Base-by-base conservation (phyloP, 2,888 invertebrate genomes). In the Dryomyza anilis region DNA sequence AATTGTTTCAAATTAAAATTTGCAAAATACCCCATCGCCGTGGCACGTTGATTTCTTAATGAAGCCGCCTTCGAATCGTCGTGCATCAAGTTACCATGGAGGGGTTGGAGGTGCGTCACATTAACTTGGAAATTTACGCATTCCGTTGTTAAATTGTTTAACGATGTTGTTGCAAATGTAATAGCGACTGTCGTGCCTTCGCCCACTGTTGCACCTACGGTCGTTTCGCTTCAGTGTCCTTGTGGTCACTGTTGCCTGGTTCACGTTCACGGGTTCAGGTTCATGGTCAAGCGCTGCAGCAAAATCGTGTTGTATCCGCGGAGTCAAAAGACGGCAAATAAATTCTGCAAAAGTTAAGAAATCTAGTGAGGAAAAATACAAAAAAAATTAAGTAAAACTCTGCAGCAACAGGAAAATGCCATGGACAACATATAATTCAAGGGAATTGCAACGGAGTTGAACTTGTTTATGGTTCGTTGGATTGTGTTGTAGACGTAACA, bases 361-460 rank as follows among this genome's bases (percentile, higher is more conserved):
- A 43, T 43, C 14, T 4, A 19, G n/a, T 7, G 19, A 53, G 25
- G 2, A 53, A 25, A 29, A 30, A 29, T 19, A 8, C 23, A 55
- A 36, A 33, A 55, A 21, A 36, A 55, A 23, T 14, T 10, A 53
- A 55, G 36, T 21, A 55, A 19, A n/a, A 33, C 14, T 10, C 10
- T 21, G 21, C 21, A 45, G 4, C 21, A 59, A 46, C 46, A 59
- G 30, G 8, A n/a, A 58, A 43, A 45, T 50, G 60, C 48, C 48
- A 60, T 25, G 36, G 25, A 36, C 29, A 43, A 19, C 30, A 61
- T 61, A 53, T 53, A 61, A 52, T 53, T 61, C 61, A 39, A 39
- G 52, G 45, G 43, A 64, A 39, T 59, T 59, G 64, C 23, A n/a
- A n/a, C 50, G 55, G 48, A 57, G 30, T 55, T 55, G 55, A 27